Base-by-base conservation (phyloP, 2,113 vertebrate species). In the Excalfactoria chinensis region DNA sequence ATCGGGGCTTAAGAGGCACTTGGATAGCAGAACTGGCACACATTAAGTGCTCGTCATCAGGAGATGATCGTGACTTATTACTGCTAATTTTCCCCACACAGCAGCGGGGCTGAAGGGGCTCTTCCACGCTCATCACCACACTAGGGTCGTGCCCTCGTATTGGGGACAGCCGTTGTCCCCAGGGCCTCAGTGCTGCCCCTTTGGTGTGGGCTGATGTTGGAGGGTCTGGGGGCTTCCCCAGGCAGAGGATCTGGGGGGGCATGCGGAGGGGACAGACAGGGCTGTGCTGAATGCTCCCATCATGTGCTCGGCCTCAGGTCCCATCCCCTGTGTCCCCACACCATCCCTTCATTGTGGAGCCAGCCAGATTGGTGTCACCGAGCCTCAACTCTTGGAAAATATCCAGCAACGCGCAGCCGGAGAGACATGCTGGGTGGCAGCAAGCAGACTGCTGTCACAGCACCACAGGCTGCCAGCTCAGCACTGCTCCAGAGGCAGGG, bases 61-160 rank as follows among this genome's bases (percentile, higher is more conserved):
- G 95, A 93, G 93, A 92, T 94, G 95, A 96, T 96, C 94, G 94
- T 95, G 95, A 96, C 95, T 96, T 95, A 96, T 96, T 94, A 93
- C 89, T 0, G 13, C 93, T 93, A 95, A 96, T 96, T 94, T 93
- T 90, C 81, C 77, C 84, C 2, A 55, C 9, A 7, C 90, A 76
- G 91, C 11, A 1, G 60, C 89, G 3, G 58, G 40, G 80, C 92
- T 44, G 55, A 86, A 46, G 90, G 90, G 86, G 86, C 86, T 76
- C 78, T 73, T 58, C 90, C 84, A 41, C 4, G 4, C 80, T 93
- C n/a, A 91, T 91, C 74, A 3, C 76, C 2, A 1, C 7, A 1
- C 1, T 2, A 11, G 91, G 74, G 90, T 63, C 1, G 0, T 4
- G 63, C 25, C 60, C 37, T 40, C 25, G 4, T 28, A 37, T 7